Percentiles rank a stretch among this genome's conserved stretches.
These are phyloP conservation scores for Arctia plantaginis DNA, from an alignment of 2,888 invertebrate species.

Conservation along the genomic window DNA sequence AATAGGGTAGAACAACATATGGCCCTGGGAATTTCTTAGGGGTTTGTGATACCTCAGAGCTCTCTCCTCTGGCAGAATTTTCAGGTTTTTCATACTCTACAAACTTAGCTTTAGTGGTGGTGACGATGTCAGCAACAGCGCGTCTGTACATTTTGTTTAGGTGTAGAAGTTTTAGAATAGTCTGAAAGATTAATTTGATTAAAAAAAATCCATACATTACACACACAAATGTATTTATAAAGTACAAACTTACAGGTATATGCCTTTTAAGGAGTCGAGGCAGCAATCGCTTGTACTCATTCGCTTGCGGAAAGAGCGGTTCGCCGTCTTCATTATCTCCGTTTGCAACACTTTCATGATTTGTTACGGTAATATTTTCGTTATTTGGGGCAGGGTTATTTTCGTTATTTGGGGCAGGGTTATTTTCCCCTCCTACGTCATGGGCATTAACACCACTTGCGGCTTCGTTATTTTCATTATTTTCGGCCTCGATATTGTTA, in stretches of 20 bases:
- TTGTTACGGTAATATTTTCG: not conserved
- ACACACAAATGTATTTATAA: not conserved
- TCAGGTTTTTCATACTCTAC: not conserved
- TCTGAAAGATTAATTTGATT: constrained; percentile 27
- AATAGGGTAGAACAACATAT: constrained; percentile 46
- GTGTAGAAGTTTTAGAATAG: constrained; percentile 47
- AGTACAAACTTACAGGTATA: constrained; percentile 59
- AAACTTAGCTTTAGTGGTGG: constrained; percentile 16
- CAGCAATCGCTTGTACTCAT: constrained; percentile 42
- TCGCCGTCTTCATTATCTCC: not conserved
- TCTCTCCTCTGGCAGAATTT: not conserved
- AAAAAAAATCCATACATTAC: not conserved
- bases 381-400: not conserved
- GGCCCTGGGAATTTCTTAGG: constrained; percentile 10
- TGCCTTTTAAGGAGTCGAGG: constrained; percentile 59
- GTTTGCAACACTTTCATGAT: not conserved
- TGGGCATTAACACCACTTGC: not conserved
- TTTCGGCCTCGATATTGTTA: not conserved
- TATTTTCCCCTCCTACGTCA: too few relatives aligned
- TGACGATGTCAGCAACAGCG: constrained; percentile 25
- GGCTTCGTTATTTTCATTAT: not conserved
- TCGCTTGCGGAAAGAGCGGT: not conserved
- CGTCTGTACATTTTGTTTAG: constrained; percentile 36
- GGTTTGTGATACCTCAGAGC: not conserved
- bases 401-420: not conserved